phyloP scores from a whole-genome alignment of 2,888 invertebrate genomes.

The Parasteatoda lunata region DNA sequence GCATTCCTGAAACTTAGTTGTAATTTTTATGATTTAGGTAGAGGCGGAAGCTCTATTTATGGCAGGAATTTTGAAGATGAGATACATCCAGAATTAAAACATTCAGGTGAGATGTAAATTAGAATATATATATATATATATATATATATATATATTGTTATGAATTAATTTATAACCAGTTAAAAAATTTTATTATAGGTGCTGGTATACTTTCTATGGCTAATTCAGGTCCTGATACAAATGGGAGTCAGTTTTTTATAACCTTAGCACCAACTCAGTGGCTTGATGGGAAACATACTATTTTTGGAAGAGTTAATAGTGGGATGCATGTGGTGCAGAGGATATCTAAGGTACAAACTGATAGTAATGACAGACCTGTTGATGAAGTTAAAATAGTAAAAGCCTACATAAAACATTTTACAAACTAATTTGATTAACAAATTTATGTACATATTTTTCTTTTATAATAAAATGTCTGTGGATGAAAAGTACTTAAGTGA shows the following conservation, averaged over 20 bases:
- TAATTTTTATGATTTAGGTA: conserved; percentile 76
- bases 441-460: too few relatives aligned
- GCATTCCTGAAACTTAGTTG: not conserved
- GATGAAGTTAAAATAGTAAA: conserved; percentile 87
- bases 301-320: conserved; percentile 90
- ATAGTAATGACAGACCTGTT: conserved; percentile 91
- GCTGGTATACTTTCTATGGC: conserved; percentile 96
- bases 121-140: not conserved
- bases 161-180: not conserved
- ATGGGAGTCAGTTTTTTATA: conserved; percentile 99
- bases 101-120: conserved; percentile 81
- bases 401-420: conserved; percentile 70
- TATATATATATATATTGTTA: not conserved
- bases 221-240: conserved; percentile 96
- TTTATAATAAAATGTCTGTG: too few relatives aligned
- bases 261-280: conserved; percentile 97
- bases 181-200: conserved; percentile 75
- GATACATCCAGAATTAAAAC: conserved; percentile 93
- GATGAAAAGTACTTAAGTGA: too few relatives aligned
- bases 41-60: conserved; percentile 97
- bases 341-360: conserved; percentile 94
- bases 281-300: conserved; percentile 97
- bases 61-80: conserved; percentile 96
- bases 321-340: conserved; percentile 94
- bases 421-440: too few relatives aligned